phyloP scores from a whole-genome alignment of 2,113 vertebrate species.

The Motacilla tschutschensis region DNA sequence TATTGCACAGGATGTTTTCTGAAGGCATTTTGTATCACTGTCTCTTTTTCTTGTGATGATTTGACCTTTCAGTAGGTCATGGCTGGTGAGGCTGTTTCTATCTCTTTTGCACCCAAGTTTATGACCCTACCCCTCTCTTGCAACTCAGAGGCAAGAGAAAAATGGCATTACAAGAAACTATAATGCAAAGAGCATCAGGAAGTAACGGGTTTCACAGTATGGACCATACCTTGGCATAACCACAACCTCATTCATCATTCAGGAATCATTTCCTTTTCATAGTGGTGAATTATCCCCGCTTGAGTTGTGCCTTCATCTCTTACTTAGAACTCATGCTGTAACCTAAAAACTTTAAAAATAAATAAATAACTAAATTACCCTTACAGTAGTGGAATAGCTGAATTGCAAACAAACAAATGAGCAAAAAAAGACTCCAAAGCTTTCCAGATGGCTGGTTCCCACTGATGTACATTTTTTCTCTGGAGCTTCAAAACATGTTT shows the following conservation, averaged over 20 bases:
- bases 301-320: background rate
- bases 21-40: background rate
- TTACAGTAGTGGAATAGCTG: conserved; percentile 9
- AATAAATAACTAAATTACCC: conserved; percentile 23
- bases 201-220: background rate
- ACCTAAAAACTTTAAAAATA: conserved; percentile 16
- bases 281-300: background rate
- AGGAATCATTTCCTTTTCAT: background rate
- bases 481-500: conserved; percentile 49
- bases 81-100: background rate
- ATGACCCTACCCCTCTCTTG: background rate
- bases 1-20: background rate
- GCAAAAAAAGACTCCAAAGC: conserved; percentile 43
- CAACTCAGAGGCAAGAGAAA: background rate
- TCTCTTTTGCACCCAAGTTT: background rate
- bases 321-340: background rate
- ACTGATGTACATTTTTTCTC: conserved; percentile 42
- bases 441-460: conserved; percentile 61
- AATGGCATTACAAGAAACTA: background rate
- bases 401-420: conserved; percentile 58
- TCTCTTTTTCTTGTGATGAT: background rate
- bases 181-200: background rate
- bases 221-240: background rate
- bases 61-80: background rate
- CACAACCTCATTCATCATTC: background rate